Base-by-base conservation (phyloP, 2,113 vertebrate species). In the pig (Sus scrofa) region DNA sequence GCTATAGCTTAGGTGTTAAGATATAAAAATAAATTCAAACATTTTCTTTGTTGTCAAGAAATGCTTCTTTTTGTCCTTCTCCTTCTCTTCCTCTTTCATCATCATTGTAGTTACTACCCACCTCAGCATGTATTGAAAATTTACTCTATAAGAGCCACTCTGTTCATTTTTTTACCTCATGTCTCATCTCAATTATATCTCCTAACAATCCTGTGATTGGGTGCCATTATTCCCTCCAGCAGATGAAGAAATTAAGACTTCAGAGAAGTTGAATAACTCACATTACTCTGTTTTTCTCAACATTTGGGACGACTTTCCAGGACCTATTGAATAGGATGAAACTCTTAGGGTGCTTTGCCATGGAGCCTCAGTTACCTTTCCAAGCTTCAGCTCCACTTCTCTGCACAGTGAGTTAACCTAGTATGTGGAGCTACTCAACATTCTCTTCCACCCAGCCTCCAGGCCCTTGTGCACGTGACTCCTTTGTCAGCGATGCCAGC, bases 211-310 rank as follows among this genome's bases (percentile, higher is more conserved):
- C 5, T 44, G 1, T 39, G 19, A 87, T 68, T 73, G 91, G 60
- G 20, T 65, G 19, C 14, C 37, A 74, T 27, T 73, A 70, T 89
- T 86, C 50, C 19, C 34, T 70, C 91, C 52, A 71, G 54, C 54
- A 37, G 30, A 52, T 71, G 60, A 86, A 86, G 60, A 95, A 86
- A 96, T 74, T 54, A 71, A 86, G 34, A 44, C 34, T 65, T 54
- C 9, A 30, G 89, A 44, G 62, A 52, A 65, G 18, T 58, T 89
- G 58, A 94, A 50, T 54, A 68, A 20, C 15, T 81, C 13, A 37
- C 37, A 13, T 74, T 18, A n/a, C 9, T 70, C 27, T 84, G 16
- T 68, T 70, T 34, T 27, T 70, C 16, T 79, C 60, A 75, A 77
- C 19, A 77, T 79, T 54, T 78, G 27, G 44, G 44, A 70, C 26